phyloP scores from a whole-genome alignment of 2,113 vertebrate genomes.

The Euleptes europaea region DNA sequence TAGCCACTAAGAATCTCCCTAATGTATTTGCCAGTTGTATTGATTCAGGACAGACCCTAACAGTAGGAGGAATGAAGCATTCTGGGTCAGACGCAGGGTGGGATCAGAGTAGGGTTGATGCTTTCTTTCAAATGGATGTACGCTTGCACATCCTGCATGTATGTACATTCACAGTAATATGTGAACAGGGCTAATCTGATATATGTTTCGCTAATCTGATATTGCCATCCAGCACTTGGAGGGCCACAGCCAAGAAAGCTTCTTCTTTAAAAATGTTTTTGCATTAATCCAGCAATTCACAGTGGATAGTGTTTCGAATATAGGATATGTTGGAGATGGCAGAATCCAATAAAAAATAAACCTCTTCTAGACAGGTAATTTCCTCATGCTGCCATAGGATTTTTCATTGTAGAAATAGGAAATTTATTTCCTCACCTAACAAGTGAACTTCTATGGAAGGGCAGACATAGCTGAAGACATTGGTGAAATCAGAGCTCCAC shows the following conservation, averaged over 20 bases:
- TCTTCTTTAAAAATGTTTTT: no score
- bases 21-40: background rate
- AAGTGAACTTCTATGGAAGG: no score
- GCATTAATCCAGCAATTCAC: no score
- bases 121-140: no score
- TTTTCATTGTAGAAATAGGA: background rate
- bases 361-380: background rate
- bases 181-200: background rate
- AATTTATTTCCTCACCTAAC: background rate
- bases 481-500: background rate
- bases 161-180: no score
- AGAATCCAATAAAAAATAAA: background rate
- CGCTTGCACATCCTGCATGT: no score
- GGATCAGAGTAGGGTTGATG: background rate
- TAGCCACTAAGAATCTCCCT: background rate
- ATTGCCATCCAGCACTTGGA: background rate
- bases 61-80: background rate
- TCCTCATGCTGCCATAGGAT: background rate
- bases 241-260: background rate
- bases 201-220: background rate
- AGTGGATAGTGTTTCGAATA: background rate
- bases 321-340: background rate
- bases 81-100: background rate
- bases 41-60: background rate
- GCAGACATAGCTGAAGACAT: no score